Percentiles rank a stretch among this genome's conserved stretches.
Conservation (phyloP, 2,888 invertebrate species). For the Lasiommata megera region DNA sequence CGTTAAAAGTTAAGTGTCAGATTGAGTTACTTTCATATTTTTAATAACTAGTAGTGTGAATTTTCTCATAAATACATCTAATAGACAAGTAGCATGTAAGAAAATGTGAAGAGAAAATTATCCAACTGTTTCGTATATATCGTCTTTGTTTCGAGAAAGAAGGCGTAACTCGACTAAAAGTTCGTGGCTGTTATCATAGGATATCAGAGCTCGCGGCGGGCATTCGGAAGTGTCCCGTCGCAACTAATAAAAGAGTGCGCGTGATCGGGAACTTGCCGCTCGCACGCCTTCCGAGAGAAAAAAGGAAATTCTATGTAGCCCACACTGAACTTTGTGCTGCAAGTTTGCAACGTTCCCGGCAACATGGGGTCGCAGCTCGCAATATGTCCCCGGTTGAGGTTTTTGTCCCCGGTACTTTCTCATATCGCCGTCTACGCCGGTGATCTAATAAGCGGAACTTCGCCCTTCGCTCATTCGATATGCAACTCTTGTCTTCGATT, state of each 20-base stretch:
- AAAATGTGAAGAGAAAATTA: slow-evolving; percentile 18
- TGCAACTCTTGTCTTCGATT: slow-evolving; percentile 66
- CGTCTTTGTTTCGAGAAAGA: slow-evolving; percentile 24
- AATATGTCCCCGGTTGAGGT: slow-evolving; percentile 70
- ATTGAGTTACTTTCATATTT: too few species aligned
- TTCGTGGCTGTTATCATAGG: slow-evolving; percentile 34
- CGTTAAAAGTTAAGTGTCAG: too few species aligned
- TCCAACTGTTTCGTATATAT: slow-evolving; percentile 16
- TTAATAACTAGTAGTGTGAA: too few species aligned
- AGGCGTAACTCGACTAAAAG: slow-evolving; percentile 28
- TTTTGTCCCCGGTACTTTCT: slow-evolving; percentile 73
- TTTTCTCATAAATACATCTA: too few species aligned
- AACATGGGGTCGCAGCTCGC: slow-evolving; percentile 66
- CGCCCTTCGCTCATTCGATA: slow-evolving; percentile 69
- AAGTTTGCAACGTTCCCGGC: slow-evolving; percentile 64
- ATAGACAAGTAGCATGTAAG: neutral
- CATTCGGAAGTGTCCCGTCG: slow-evolving; percentile 35
- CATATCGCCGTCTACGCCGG: slow-evolving; percentile 65
- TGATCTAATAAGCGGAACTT: slow-evolving; percentile 78
- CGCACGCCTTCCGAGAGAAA: slow-evolving; percentile 42
- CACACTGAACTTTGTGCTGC: slow-evolving; percentile 58
- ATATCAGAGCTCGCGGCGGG: slow-evolving; percentile 35
- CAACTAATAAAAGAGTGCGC: slow-evolving; percentile 54
- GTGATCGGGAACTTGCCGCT: slow-evolving; percentile 46
- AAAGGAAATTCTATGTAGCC: slow-evolving; percentile 61